phyloP scores from a whole-genome alignment of 1,140 invertebrate genomes.

The Platyscapa corneri region DNA sequence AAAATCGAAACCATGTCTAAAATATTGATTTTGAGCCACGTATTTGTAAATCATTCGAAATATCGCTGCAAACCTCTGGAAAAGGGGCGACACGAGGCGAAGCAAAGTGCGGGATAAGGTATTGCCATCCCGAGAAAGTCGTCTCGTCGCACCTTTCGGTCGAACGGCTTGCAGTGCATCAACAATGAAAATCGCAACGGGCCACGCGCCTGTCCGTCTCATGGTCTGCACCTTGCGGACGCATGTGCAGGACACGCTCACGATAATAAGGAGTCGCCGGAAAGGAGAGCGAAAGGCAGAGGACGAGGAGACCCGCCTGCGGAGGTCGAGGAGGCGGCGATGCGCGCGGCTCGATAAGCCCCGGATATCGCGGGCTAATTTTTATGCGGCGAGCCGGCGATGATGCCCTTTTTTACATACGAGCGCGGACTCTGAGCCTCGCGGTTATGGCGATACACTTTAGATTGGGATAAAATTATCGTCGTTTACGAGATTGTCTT shows the following conservation, averaged over 20 bases:
- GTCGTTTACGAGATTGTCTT: slow-evolving; percentile 32
- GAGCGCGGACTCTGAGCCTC: slow-evolving; percentile 21
- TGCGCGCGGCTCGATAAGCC: neutral
- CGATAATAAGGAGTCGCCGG: no score
- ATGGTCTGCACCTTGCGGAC: neutral
- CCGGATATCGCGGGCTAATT: slow-evolving; percentile 26
- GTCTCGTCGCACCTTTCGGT: neutral
- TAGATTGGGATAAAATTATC: slow-evolving; percentile 51
- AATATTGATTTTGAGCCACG: no score
- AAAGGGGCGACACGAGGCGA: no score
- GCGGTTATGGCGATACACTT: slow-evolving; percentile 41
- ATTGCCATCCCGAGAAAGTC: no score
- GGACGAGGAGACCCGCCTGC: neutral
- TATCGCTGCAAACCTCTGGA: no score
- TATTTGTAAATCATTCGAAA: no score
- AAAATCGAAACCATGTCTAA: no score
- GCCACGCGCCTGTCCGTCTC: neutral
- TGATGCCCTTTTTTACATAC: slow-evolving; percentile 28
- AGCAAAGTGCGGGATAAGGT: no score
- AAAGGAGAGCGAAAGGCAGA: neutral
- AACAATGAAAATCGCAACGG: neutral
- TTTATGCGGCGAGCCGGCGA: slow-evolving; percentile 10
- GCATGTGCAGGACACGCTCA: neutral
- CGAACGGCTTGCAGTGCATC: neutral
- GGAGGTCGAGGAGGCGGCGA: slow-evolving; percentile 16